Conservation (phyloP, 2,888 invertebrate genomes). For the Strigamia transsilvanica region DNA sequence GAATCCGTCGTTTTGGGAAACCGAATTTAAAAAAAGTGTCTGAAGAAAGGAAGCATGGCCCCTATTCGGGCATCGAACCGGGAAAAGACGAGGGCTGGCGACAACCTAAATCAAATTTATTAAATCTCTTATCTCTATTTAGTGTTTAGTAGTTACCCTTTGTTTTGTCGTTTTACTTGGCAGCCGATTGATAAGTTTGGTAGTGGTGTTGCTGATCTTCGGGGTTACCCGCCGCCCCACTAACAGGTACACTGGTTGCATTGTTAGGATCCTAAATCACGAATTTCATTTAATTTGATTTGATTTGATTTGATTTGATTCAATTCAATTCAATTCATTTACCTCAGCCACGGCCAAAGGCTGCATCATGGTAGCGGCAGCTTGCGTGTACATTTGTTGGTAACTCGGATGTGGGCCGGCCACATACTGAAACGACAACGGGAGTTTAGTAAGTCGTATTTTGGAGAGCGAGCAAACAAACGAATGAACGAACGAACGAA, state of each 20-base stretch:
- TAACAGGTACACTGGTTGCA: conserved; percentile 57
- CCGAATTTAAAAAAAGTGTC: neutral
- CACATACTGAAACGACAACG: conserved; percentile 53
- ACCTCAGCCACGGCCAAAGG: conserved; percentile 55
- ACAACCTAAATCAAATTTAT: neutral
- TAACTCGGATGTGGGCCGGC: conserved; percentile 56
- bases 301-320: no score
- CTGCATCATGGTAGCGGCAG: conserved; percentile 55
- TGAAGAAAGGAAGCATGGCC: conserved; percentile 20
- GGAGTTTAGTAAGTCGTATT: neutral
- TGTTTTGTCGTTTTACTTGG: conserved; percentile 56
- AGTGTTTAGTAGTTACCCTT: conserved; percentile 28
- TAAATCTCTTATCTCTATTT: no score
- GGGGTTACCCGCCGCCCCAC: conserved; percentile 57
- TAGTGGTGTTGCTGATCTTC: conserved; percentile 58
- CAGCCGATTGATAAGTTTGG: conserved; percentile 57
- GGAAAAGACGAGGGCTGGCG: neutral
- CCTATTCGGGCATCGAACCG: conserved; percentile 13
- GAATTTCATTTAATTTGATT: no score
- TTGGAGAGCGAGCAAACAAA: neutral
- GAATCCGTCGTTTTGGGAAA: neutral
- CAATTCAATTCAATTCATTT: no score
- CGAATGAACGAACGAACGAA: neutral
- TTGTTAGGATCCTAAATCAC: conserved; percentile 57
- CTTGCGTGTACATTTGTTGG: conserved; percentile 55